A percentile compares a stretch with the other conserved stretches of the same genome.
phyloP scores from a whole-genome alignment of 2,113 vertebrate species.

The Excalfactoria chinensis region DNA sequence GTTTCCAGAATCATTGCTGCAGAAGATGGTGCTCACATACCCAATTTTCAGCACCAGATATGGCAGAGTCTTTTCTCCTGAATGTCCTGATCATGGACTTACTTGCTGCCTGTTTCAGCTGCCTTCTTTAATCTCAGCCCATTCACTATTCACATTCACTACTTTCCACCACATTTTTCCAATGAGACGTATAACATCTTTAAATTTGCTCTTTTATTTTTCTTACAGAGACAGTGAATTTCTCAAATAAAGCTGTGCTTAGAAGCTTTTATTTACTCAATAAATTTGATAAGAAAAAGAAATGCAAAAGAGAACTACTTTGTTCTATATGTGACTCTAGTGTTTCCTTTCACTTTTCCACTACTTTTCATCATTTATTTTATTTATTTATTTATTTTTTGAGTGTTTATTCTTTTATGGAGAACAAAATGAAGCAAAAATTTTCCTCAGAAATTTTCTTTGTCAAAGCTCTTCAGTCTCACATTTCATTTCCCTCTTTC shows the following conservation, averaged over 20 bases:
- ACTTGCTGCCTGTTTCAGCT: not conserved
- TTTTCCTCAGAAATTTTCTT: not conserved
- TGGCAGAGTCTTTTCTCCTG: not conserved
- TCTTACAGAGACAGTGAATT: fast-evolving
- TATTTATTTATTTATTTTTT: no score
- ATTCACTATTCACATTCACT: not conserved
- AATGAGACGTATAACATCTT: not conserved
- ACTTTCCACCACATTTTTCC: not conserved
- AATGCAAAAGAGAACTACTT: not conserved
- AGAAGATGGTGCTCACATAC: not conserved
- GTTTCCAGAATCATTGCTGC: not conserved
- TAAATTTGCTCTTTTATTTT: not conserved
- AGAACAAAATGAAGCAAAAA: not conserved
- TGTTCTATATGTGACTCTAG: not conserved
- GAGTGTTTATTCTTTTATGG: not conserved
- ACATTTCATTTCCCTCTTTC: not conserved
- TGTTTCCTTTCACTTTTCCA: not conserved
- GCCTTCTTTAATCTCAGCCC: not conserved
- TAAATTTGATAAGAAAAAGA: not conserved
- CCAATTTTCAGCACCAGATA: not conserved
- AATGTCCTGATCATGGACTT: not conserved
- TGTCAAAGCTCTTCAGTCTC: not conserved
- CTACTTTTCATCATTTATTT: not conserved
- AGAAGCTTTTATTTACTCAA: not conserved
- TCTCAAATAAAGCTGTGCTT: not conserved